Conservation (phyloP, 2,888 invertebrate species). For the Sussaba pulchella region DNA sequence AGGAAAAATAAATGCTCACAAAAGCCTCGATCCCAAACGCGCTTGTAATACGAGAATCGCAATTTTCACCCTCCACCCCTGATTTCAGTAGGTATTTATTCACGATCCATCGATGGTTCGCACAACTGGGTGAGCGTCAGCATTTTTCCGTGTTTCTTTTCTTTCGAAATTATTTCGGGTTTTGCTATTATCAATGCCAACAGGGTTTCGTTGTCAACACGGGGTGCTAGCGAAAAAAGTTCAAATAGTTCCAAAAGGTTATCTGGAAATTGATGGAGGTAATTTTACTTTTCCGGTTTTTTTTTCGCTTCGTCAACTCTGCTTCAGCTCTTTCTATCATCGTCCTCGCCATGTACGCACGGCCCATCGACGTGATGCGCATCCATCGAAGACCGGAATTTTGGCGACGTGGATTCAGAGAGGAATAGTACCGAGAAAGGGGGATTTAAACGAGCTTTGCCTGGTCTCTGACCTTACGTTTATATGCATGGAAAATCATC, state of each 20-base stretch:
- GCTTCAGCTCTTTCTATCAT: slow-evolving; percentile 17
- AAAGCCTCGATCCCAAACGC: slow-evolving; percentile 48
- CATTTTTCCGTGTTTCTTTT: slow-evolving; percentile 31
- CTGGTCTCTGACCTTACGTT: neutral
- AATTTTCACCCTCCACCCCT: slow-evolving; percentile 58
- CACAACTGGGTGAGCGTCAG: slow-evolving; percentile 46
- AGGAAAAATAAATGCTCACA: slow-evolving; percentile 42
- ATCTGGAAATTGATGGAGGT: slow-evolving; percentile 43
- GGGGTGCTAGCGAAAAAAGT: slow-evolving; percentile 45
- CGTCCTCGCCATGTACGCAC: neutral
- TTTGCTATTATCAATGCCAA: slow-evolving; percentile 38
- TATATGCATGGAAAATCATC: slow-evolving; percentile 41
- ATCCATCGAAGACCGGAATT: slow-evolving; percentile 37
- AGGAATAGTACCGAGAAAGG: slow-evolving; percentile 22
- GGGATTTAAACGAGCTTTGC: slow-evolving; percentile 43
- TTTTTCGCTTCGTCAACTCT: slow-evolving; percentile 40
- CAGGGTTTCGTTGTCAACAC: neutral
- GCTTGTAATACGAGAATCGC: slow-evolving; percentile 64
- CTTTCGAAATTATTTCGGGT: slow-evolving; percentile 39
- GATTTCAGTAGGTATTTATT: slow-evolving; percentile 38
- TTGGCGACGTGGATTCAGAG: slow-evolving; percentile 6
- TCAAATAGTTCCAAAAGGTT: slow-evolving; percentile 39
- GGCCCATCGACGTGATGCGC: slow-evolving; percentile 27
- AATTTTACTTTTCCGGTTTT: slow-evolving; percentile 40
- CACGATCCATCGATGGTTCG: slow-evolving; percentile 36